Evolutionary conservation across 2,888 invertebrate species (phyloP).

Genomic region (Helicoverpa assulta): DNA sequence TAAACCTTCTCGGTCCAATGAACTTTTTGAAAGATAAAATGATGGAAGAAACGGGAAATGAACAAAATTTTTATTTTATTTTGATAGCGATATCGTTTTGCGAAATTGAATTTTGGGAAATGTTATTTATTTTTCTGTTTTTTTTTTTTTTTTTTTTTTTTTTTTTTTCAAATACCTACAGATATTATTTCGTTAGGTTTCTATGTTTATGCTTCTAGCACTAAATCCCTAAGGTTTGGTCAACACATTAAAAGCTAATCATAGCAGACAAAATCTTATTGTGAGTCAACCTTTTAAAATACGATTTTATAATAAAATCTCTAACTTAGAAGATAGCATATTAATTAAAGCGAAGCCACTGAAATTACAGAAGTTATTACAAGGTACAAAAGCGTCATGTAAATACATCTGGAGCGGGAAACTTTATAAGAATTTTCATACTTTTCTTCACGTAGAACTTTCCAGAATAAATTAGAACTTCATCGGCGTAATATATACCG

Average conservation of each 20-base stretch:
- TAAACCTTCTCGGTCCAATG: slow-evolving; percentile 16
- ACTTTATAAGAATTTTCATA: slow-evolving; percentile 43
- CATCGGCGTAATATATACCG: slow-evolving; percentile 19
- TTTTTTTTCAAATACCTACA: too few relatives aligned
- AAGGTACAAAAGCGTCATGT: slow-evolving; percentile 11
- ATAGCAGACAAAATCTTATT: too few relatives aligned
- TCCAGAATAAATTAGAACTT: slow-evolving; percentile 56
- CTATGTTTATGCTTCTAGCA: not conserved
- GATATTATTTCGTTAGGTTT: not conserved
- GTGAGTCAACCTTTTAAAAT: not conserved
- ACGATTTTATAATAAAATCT: not conserved
- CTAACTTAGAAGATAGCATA: not conserved
- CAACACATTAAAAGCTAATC: not conserved
- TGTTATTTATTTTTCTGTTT: slow-evolving; percentile 4
- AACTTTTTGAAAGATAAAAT: slow-evolving; percentile 32
- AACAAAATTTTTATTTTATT: slow-evolving; percentile 24
- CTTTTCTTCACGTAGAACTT: slow-evolving; percentile 44
- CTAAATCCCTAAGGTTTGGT: not conserved
- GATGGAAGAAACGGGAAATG: slow-evolving; percentile 24
- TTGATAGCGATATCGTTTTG: slow-evolving; percentile 9
- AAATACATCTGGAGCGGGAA: slow-evolving; percentile 8
- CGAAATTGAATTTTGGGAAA: not conserved
- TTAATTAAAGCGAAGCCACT: slow-evolving; percentile 4
- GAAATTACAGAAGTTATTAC: slow-evolving; percentile 33
- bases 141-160: too few relatives aligned